Base-by-base conservation (phyloP, 2,888 invertebrate species). In the Notocelia uddmanniana region DNA sequence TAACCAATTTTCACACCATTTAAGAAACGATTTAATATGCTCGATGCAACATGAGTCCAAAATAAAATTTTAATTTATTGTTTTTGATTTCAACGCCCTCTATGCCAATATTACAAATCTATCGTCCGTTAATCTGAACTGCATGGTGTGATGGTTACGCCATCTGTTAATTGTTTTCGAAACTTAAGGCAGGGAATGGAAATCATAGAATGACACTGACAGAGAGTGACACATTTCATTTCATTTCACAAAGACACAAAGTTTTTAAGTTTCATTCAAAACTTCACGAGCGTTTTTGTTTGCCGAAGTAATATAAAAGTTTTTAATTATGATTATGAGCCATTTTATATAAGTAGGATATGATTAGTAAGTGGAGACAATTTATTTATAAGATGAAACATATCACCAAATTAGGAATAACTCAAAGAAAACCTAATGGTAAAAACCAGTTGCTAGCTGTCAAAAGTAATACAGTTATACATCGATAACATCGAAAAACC, bases 391-490 rank as follows among this genome's bases (percentile, higher is more conserved):
- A 31, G 31, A 31, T 15, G 18, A 8, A 3, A 37, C 37, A 21
- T 8, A n/a, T 18, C 57, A 13, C 19, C 58, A 34, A 18, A 19
- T 18, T 45, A 34, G 58, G 3, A 34, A 37, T 37, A 8, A 58
- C 3, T 10, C n/a, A 2, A 3, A 26, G 23, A 41, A 26, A 60
- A 26, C 23, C 31, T 18, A 41, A n/a, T 15, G 9, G 31, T 6
- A 23, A 5, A 64, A 34, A 15, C 34, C 13, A 18, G 18, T 15
- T 31, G 21, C 1, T 15, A 52, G 6, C 62, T 62, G 63, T 74
- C 58, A 34, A 76, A 76, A n/a, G n/a, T n/a, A n/a, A n/a, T n/a
- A n/a, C 69, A 73, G 73, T 41, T 41, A 75, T 71, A 62, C 74
- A 58, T 73, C 74, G 73, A 72, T 73, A n/a, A 60, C 71, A 55